These are phyloP conservation scores for Aldrovandia affinis DNA, from an alignment of 2,797 vertebrate species.

Conservation along the genomic window DNA sequence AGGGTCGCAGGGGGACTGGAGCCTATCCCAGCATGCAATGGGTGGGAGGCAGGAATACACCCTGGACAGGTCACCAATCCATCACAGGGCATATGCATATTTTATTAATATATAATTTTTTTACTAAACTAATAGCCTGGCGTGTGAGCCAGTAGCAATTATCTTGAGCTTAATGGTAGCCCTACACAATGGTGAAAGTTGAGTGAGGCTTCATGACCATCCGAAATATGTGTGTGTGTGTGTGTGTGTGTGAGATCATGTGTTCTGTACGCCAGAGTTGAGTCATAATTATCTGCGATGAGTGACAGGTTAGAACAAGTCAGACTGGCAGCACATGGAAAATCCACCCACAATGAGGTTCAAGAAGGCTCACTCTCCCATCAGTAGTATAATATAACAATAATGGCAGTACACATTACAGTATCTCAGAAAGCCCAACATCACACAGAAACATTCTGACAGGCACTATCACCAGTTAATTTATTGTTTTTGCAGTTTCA, in stretches of 20 bases:
- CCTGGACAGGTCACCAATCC: too few relatives aligned
- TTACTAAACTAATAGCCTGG: neutral
- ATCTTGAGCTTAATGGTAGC: neutral
- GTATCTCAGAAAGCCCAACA: neutral
- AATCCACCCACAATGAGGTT: neutral
- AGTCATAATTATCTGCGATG: too few relatives aligned
- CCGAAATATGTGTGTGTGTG: too few relatives aligned
- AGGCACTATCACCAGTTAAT: constrained; percentile 37
- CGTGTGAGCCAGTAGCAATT: neutral
- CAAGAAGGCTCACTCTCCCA: neutral
- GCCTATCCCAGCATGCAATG: too few relatives aligned
- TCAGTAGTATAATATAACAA: neutral
- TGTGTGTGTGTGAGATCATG: too few relatives aligned
- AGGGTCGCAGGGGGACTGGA: too few relatives aligned
- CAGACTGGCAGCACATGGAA: neutral
- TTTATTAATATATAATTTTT: constrained; percentile 36
- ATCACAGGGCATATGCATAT: too few relatives aligned
- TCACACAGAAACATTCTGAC: constrained; percentile 21
- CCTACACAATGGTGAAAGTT: neutral
- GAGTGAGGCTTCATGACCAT: too few relatives aligned
- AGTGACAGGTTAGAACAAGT: too few relatives aligned
- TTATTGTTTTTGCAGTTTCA: constrained; percentile 31
- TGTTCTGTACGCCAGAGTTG: too few relatives aligned
- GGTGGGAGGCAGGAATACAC: too few relatives aligned
- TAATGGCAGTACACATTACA: neutral